Conservation (phyloP, 2,113 vertebrate genomes). For the Oryzias melastigma region DNA sequence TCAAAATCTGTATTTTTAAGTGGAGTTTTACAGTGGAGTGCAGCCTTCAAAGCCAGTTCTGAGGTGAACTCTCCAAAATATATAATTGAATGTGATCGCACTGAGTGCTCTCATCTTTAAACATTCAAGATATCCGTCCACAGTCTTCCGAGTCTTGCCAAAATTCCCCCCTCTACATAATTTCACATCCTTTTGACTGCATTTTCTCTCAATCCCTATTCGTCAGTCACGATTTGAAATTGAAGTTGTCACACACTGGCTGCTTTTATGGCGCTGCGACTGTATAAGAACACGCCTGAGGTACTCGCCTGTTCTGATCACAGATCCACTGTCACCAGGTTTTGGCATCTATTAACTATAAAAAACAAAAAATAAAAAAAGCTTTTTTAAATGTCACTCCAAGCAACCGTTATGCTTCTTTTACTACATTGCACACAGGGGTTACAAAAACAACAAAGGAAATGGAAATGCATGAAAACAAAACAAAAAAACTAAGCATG, state of each 20-base stretch:
- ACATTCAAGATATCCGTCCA: conserved; percentile 16
- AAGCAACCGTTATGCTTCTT: conserved; percentile 31
- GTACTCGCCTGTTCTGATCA: conserved; percentile 52
- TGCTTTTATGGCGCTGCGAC: conserved; percentile 43
- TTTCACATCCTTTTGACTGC: conserved; percentile 30
- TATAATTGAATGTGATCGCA: not conserved
- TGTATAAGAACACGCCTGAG: conserved; percentile 54
- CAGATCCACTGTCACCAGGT: conserved; percentile 43
- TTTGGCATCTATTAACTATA: conserved; percentile 41
- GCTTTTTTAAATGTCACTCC: conserved; percentile 59
- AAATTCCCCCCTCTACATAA: conserved; percentile 23
- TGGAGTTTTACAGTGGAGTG: too few species aligned
- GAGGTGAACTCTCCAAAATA: not conserved
- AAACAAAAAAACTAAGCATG: conserved; percentile 13
- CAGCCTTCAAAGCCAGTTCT: too few species aligned
- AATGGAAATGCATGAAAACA: conserved; percentile 36
- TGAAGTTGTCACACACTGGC: conserved; percentile 43
- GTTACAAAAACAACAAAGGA: conserved; percentile 50
- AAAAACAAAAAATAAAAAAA: conserved; percentile 25
- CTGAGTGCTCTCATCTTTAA: conserved; percentile 3
- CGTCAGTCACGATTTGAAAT: conserved; percentile 44
- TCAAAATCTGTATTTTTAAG: too few species aligned
- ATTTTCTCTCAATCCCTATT: conserved; percentile 47
- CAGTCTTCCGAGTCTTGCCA: conserved; percentile 8
- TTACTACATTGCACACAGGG: conserved; percentile 37